Evolutionary conservation across 2,797 vertebrate genomes (phyloP).

Genomic region (Coccyzus lansbergi): DNA sequence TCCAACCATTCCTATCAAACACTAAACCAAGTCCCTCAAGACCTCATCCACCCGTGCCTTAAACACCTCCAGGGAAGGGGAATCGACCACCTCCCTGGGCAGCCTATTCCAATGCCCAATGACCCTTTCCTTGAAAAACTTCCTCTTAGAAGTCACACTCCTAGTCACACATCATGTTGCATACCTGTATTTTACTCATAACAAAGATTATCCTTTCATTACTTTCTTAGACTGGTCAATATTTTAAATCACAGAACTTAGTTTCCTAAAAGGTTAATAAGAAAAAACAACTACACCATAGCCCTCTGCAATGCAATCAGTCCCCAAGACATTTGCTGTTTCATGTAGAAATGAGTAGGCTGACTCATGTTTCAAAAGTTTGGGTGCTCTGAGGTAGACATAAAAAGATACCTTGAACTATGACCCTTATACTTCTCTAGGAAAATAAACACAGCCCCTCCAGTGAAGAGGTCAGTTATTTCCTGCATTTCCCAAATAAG

Average conservation of each 20-base stretch:
- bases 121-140: too few species aligned
- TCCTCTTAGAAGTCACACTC: too few species aligned
- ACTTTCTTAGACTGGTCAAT: background rate
- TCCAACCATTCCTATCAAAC: too few species aligned
- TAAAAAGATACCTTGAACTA: background rate
- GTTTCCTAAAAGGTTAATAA: background rate
- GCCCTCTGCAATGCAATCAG: background rate
- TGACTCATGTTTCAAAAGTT: background rate
- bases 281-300: background rate
- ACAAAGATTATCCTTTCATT: background rate
- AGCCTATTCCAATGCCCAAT: too few species aligned
- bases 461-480: background rate
- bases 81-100: too few species aligned
- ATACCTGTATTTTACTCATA: background rate
- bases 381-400: background rate
- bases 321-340: background rate
- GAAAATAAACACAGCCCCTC: background rate
- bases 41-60: too few species aligned
- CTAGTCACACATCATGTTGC: background rate
- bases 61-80: too few species aligned
- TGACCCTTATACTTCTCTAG: background rate
- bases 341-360: background rate
- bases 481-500: background rate
- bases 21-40: too few species aligned
- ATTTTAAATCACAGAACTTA: background rate